These are phyloP conservation scores for Tapera naevia DNA, from an alignment of 2,797 vertebrate species.

Conservation along the genomic window DNA sequence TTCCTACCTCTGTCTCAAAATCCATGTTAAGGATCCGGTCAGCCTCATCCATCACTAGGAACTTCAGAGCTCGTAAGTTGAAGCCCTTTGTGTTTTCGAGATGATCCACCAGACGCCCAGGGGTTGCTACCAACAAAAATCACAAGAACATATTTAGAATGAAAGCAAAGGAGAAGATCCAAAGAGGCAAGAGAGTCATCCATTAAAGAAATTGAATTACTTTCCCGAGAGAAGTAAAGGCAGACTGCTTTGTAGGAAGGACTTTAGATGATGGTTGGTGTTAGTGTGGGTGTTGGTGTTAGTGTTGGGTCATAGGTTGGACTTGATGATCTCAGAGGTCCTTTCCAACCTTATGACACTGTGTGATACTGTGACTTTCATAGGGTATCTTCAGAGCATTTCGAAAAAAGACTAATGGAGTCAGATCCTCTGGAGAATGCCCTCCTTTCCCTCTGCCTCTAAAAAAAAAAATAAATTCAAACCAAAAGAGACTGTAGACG, in stretches of 20 bases:
- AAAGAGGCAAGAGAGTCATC: not conserved
- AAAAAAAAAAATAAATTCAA: not conserved
- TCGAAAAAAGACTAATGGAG: not conserved
- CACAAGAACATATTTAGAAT: not conserved
- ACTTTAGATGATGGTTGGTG: too few species aligned
- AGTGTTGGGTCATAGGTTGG: too few species aligned
- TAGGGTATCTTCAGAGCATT: not conserved
- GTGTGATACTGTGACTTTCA: too few species aligned
- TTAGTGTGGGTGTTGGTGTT: too few species aligned
- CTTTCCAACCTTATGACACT: too few species aligned
- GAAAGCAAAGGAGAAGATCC: not conserved
- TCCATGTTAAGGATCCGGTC: conserved; percentile 99
- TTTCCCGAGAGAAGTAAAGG: not conserved
- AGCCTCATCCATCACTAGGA: conserved; percentile 96
- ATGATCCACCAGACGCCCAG: conserved; percentile 93
- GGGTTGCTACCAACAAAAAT: conserved; percentile 84
- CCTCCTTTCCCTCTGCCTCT: not conserved
- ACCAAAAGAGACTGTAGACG: not conserved
- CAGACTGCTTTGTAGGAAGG: not conserved
- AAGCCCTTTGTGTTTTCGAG: conserved; percentile 98
- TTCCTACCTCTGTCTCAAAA: conserved; percentile 93
- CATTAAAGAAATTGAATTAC: not conserved
- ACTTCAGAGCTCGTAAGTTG: conserved; percentile 90
- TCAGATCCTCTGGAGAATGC: not conserved
- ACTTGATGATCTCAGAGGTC: too few species aligned